Evolutionary conservation across 2,797 vertebrate genomes (phyloP).

Genomic region (Channa striata): DNA sequence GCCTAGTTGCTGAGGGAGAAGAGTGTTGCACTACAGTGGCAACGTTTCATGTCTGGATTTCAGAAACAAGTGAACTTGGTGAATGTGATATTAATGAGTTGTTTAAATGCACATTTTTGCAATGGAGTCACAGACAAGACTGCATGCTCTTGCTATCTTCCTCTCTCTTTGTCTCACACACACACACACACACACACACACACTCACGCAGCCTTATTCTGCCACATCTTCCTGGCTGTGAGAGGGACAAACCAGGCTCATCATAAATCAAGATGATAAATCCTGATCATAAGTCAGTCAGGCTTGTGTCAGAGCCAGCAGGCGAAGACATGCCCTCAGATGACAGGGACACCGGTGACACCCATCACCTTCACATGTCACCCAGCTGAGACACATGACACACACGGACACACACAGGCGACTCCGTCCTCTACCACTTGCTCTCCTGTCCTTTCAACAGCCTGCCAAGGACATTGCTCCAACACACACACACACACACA

Average conservation of each 20-base stretch:
- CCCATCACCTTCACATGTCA: slow-evolving; percentile 78
- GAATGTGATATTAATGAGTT: slow-evolving; percentile 25
- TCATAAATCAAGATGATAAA: slow-evolving; percentile 82
- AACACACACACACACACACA: slow-evolving; percentile 6
- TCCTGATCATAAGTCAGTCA: slow-evolving; percentile 81
- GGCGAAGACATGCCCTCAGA: slow-evolving; percentile 73
- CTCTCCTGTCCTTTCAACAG: slow-evolving; percentile 73
- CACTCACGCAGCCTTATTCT: slow-evolving; percentile 13
- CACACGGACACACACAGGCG: slow-evolving; percentile 24
- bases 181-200: slow-evolving; percentile 20
- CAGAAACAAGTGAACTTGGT: not conserved
- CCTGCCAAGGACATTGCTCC: slow-evolving; percentile 64
- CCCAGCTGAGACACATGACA: slow-evolving; percentile 61
- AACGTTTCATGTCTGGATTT: slow-evolving; percentile 1
- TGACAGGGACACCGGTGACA: slow-evolving; percentile 74
- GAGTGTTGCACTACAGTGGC: slow-evolving; percentile 13
- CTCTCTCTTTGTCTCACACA: slow-evolving; percentile 2
- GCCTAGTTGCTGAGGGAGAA: slow-evolving; percentile 40
- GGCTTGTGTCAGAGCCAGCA: slow-evolving; percentile 73
- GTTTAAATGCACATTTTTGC: slow-evolving; percentile 1
- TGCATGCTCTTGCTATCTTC: not conserved
- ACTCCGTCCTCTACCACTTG: slow-evolving; percentile 49
- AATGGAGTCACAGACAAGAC: slow-evolving; percentile 8
- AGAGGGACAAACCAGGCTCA: slow-evolving; percentile 59
- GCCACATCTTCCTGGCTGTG: slow-evolving; percentile 36